Conservation (phyloP, 2,888 invertebrate species). For the Opisthograptis luteolata region DNA sequence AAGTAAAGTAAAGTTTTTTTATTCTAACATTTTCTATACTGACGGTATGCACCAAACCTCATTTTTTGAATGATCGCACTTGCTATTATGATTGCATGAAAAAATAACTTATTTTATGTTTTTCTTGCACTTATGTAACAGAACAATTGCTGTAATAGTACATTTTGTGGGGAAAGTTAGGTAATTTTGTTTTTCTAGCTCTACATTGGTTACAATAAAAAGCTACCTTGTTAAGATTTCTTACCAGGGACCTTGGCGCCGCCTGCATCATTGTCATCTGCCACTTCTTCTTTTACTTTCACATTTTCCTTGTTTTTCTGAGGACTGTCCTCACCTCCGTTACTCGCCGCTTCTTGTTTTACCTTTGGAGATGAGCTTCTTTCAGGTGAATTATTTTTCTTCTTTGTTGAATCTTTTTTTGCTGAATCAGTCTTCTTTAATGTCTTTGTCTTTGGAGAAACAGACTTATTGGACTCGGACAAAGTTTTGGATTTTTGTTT, state of each 20-base stretch:
- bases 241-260: constrained; percentile 51
- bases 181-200: no score
- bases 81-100: no score
- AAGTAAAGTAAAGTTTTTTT: no score
- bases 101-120: no score
- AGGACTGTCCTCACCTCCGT: constrained; percentile 9
- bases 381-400: constrained; percentile 15
- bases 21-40: no score
- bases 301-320: constrained; percentile 27
- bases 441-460: constrained; percentile 9
- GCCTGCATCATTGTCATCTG: constrained; percentile 32
- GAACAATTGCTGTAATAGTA: no score
- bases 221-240: background rate
- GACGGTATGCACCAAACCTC: no score
- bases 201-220: no score
- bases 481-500: constrained; percentile 33
- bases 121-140: no score
- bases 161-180: no score
- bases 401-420: background rate
- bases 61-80: no score
- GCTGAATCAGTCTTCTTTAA: background rate
- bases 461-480: constrained; percentile 9
- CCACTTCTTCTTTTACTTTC: constrained; percentile 34
- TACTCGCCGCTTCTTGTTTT: constrained; percentile 31
- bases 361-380: constrained; percentile 17